Evolutionary conservation across 2,888 invertebrate species (phyloP).

Genomic region (Brachypalpus laphriformis): DNA sequence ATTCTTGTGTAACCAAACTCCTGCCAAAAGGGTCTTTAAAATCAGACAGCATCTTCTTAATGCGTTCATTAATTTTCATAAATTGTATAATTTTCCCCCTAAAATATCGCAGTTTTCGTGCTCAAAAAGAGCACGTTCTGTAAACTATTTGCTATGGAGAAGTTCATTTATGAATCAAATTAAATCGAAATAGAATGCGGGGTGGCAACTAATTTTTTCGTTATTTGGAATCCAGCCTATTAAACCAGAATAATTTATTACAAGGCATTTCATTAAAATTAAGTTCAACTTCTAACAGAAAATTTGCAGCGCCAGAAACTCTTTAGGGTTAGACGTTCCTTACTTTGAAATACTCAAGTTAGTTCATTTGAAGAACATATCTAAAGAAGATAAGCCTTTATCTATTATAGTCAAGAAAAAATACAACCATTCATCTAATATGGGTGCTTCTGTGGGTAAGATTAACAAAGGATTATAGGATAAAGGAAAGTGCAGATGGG

Average conservation of each 20-base stretch:
- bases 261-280: neutral
- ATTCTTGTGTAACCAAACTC: neutral
- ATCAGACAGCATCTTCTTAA: too few relatives aligned
- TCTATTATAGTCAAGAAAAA: neutral
- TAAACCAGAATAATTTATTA: neutral
- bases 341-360: neutral
- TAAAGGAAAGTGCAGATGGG: neutral
- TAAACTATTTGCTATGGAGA: neutral
- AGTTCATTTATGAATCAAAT: neutral
- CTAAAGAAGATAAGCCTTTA: neutral
- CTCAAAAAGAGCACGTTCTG: neutral
- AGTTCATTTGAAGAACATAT: neutral
- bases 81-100: neutral
- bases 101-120: neutral
- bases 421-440: neutral
- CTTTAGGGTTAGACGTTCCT: neutral
- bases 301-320: neutral
- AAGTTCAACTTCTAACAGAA: neutral
- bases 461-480: slow-evolving; percentile 21
- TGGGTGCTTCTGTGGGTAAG: neutral
- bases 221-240: neutral
- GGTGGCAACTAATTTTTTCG: neutral
- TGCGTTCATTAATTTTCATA: neutral
- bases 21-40: too few relatives aligned
- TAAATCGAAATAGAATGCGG: neutral